These are phyloP conservation scores for Mormyrus hasselquistii DNA, from an alignment of 2,797 vertebrate genomes.

Conservation along the genomic window DNA sequence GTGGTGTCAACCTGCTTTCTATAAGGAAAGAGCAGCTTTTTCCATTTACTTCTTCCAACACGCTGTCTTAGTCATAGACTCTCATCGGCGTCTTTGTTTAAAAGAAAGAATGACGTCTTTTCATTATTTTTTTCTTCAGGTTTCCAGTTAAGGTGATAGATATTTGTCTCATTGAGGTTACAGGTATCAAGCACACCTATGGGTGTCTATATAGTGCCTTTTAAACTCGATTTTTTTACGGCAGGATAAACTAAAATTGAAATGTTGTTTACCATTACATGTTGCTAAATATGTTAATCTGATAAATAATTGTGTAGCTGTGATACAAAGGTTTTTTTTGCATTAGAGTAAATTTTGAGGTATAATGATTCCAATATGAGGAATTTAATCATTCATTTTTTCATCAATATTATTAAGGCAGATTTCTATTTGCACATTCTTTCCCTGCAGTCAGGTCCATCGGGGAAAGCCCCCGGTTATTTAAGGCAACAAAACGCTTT, in stretches of 20 bases:
- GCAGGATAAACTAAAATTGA: background rate
- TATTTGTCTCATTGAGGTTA: background rate
- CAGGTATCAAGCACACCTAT: background rate
- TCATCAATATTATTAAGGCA: background rate
- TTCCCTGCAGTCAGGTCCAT: background rate
- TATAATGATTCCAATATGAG: background rate
- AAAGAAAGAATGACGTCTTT: background rate
- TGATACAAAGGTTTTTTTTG: background rate
- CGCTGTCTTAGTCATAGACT: background rate
- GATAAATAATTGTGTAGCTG: background rate
- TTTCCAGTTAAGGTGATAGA: background rate
- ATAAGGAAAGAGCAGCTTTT: background rate
- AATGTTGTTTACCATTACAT: background rate
- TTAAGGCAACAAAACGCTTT: background rate
- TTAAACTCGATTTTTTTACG: background rate
- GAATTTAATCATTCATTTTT: background rate
- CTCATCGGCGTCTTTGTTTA: background rate
- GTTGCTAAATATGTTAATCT: background rate
- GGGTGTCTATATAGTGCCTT: background rate
- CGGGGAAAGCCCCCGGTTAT: background rate
- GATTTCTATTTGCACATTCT: background rate
- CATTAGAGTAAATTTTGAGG: background rate
- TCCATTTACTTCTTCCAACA: background rate
- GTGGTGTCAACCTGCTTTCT: background rate
- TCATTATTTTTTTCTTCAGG: background rate